Percentiles rank a stretch among this genome's conserved stretches.
These are phyloP conservation scores for Nilaparvata lugens DNA, from an alignment of 1,140 invertebrate species.

Conservation along the genomic window DNA sequence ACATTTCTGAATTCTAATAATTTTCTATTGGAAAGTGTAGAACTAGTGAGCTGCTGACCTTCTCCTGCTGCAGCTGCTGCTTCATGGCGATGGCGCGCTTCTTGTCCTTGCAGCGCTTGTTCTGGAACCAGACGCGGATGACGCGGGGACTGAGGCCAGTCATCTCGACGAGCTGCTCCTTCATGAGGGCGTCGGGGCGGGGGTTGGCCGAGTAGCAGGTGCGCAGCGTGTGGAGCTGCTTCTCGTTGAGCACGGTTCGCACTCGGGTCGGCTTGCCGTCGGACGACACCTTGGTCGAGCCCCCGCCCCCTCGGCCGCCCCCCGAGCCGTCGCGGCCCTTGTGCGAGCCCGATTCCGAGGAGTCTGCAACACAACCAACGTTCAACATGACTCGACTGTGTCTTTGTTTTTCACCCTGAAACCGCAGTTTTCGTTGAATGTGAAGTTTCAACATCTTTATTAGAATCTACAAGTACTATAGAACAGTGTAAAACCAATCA, in stretches of 20 bases:
- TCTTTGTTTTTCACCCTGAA: too few relatives aligned
- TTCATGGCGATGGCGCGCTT: constrained; percentile 95
- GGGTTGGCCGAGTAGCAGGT: constrained; percentile 96
- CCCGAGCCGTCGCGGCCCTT: constrained; percentile 53
- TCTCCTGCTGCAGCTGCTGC: constrained; percentile 93
- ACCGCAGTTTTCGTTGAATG: too few relatives aligned
- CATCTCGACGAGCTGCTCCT: constrained; percentile 98
- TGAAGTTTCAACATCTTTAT: too few relatives aligned
- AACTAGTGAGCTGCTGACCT: too few relatives aligned
- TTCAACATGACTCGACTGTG: too few relatives aligned
- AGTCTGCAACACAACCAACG: constrained; percentile 49
- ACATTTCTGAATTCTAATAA: too few relatives aligned
- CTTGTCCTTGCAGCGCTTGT: constrained; percentile 99
- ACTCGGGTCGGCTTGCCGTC: constrained; percentile 96
- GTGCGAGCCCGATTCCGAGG: constrained; percentile 74
- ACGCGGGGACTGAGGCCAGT: constrained; percentile 91
- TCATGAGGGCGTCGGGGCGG: constrained; percentile 96
- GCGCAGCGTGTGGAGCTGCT: constrained; percentile 91
- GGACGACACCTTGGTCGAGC: constrained; percentile 42
- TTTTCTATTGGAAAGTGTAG: too few relatives aligned
- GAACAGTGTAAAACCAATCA: too few relatives aligned
- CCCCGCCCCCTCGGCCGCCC: constrained; percentile 35
- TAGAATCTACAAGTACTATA: too few relatives aligned
- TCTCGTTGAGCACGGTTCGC: constrained; percentile 95
- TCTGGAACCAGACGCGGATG: constrained; percentile 98